phyloP scores from a whole-genome alignment of 2,113 vertebrate species.

The Astur gentilis region DNA sequence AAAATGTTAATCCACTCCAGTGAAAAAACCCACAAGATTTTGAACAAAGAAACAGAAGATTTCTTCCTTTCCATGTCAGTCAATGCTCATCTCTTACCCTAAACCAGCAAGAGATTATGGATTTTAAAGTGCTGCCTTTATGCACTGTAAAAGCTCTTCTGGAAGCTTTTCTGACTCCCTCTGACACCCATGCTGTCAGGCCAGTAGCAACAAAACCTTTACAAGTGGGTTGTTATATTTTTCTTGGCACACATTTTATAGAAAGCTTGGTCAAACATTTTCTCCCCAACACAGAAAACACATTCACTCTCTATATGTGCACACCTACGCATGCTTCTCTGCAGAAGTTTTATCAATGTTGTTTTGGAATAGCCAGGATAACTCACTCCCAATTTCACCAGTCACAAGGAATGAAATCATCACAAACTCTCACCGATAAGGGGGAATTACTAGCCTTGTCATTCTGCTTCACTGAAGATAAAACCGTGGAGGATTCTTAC shows the following conservation, averaged over 20 bases:
- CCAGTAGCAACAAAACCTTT: background rate
- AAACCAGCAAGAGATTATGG: background rate
- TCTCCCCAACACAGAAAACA: background rate
- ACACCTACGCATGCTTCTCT: background rate
- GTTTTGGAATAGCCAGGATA: background rate
- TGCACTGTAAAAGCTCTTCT: background rate
- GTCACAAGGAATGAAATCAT: background rate
- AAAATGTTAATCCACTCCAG: background rate
- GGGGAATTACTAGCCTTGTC: background rate
- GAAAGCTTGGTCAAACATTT: background rate
- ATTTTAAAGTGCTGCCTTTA: background rate
- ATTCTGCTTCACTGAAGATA: background rate
- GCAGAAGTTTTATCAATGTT: accelerated
- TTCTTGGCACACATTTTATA: accelerated
- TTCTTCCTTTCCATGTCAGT: background rate
- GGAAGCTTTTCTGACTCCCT: background rate
- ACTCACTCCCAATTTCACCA: background rate
- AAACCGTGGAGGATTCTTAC: background rate
- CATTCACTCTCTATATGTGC: accelerated
- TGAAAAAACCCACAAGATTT: background rate
- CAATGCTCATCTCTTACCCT: background rate
- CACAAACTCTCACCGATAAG: background rate
- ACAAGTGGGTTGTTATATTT: background rate
- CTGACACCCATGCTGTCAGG: background rate
- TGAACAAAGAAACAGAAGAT: background rate